Base-by-base conservation (phyloP, 1,140 invertebrate genomes). In the Lasioglossum albipes region DNA sequence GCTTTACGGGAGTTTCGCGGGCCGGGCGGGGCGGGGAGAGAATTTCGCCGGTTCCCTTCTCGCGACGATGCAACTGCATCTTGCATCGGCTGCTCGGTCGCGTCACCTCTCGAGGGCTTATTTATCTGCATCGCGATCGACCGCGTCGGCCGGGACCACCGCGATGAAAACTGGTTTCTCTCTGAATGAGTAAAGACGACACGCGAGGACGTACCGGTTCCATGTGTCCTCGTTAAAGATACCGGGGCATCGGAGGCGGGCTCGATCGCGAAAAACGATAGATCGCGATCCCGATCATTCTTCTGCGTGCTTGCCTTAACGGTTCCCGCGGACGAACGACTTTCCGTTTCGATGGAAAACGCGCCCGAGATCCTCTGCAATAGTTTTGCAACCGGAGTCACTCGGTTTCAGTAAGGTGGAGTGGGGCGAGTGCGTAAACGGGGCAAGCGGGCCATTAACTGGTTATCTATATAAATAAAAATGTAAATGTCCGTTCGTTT, bases 131-230 rank as follows among this genome's bases (percentile, higher is more conserved):
- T 54, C 68, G 74, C 79, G 74, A 76, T 85, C 83, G 22, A 59
- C 16, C 68, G 61, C n/a, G 73, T 31, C 66, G 59, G 54, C 36
- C 62, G 54, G 7, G 84, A 85, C 84, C 84, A 85, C 82, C 84
- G 69, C 59, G 59, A 81, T 83, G 84, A 81, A 77, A 85, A 85
- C 84, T 84, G 84, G 84, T 85, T 85, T 78, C 73, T 57, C 62
- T 54, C 57, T 76, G 78, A 85, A 84, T 82, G 84, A 82, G 69
- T 72, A 84, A 84, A 82, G 79, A 75, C 42, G 52, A 62, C 61
- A 74, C 59, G 62, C 70, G 65, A 77, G 68, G 61, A 82, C 52
- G 59, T 59, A 61, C 72, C 71, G 76, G 76, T 79, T 79, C 27
- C 41, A 27, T 62, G 71, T 16, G 67, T 42, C 42, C 66, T 42